Base-by-base conservation (phyloP, 2,888 invertebrate species). In the Myathropa florea region DNA sequence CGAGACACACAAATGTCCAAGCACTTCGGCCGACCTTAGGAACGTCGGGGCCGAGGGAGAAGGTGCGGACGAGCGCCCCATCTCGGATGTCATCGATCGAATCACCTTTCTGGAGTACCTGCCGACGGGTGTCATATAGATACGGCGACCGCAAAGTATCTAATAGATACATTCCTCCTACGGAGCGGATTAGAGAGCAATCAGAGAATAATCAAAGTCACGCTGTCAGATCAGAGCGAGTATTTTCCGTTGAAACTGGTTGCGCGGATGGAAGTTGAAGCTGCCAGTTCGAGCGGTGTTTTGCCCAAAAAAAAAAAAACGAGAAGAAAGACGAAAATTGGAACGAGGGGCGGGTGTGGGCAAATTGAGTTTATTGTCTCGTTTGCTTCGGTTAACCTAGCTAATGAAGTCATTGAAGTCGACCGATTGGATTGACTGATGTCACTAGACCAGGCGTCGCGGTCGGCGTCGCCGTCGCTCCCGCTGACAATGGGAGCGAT, bases 351-450 rank as follows among this genome's bases (percentile, higher is more conserved):
- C 1, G 28, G 24, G n/a, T 24, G 39, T 46, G 46, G 46, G 46
- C 12, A 10, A 33, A 67, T 59, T 68, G 30, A 63, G 30, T 36
- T 61, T 36, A 39, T 63, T 70, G 68, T 63, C 55, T 53, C 18
- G 55, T 39, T 78, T 30, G 63, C 57, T 55, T 63, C 70, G 63
- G 78, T 64, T 70, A 70, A 70, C 78, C 70, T 39, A 46, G 79
- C 46, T 79, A 79, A 79, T 79, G 79, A 79, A 72, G 59, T 79
- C 59, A 65, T 72, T 79, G 39, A 79, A 63, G 39, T 63, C 30
- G 36, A 57, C 57, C 24, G 57, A 57, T 53, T 53, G 46, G 46
- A 46, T 70, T 70, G 39, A 61, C 21, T 57, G 57, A 24, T 57
- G 23, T 57, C 60, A 28, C 61, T 46, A 46, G 46, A 46, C 46